A percentile compares a stretch with the other conserved stretches of the same genome.
These are phyloP conservation scores for Melikaiella ostensackeni DNA, from an alignment of 2,888 invertebrate genomes.

Conservation along the genomic window DNA sequence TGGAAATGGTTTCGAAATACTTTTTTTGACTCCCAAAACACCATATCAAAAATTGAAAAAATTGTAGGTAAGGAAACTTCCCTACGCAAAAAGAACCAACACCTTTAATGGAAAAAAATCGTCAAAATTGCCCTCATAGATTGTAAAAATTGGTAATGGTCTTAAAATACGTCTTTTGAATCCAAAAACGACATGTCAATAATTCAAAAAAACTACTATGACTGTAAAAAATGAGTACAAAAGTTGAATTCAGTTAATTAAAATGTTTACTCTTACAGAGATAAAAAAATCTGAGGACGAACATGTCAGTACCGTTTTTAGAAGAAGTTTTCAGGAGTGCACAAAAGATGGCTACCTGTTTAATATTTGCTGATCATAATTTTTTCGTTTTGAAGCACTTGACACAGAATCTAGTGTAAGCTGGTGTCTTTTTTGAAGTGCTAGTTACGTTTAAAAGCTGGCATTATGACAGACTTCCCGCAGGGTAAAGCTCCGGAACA, in stretches of 20 bases:
- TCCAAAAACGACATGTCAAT: too few relatives aligned
- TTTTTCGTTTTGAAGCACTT: constrained; percentile 23
- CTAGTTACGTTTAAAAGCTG: constrained; percentile 23
- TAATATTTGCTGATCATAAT: constrained; percentile 31
- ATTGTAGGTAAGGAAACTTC: too few relatives aligned
- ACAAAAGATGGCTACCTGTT: not conserved
- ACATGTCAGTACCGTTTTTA: not conserved
- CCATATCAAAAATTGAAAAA: too few relatives aligned
- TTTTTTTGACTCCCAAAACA: too few relatives aligned
- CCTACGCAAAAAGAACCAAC: too few relatives aligned
- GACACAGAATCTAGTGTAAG: constrained; percentile 31
- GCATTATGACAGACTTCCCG: constrained; percentile 27
- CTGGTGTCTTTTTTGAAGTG: constrained; percentile 19
- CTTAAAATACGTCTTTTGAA: too few relatives aligned
- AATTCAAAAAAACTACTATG: too few relatives aligned
- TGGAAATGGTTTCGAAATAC: too few relatives aligned
- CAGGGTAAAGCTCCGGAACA: not conserved
- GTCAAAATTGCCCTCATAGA: too few relatives aligned
- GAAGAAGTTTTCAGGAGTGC: not conserved
- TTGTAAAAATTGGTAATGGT: too few relatives aligned
- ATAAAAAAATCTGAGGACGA: not conserved
- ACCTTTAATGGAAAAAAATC: too few relatives aligned
- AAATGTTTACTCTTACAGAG: not conserved
- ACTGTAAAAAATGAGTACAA: not conserved
- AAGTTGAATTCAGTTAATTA: not conserved